phyloP scores from a whole-genome alignment of 2,113 vertebrate species.

The Pedetes capensis region DNA sequence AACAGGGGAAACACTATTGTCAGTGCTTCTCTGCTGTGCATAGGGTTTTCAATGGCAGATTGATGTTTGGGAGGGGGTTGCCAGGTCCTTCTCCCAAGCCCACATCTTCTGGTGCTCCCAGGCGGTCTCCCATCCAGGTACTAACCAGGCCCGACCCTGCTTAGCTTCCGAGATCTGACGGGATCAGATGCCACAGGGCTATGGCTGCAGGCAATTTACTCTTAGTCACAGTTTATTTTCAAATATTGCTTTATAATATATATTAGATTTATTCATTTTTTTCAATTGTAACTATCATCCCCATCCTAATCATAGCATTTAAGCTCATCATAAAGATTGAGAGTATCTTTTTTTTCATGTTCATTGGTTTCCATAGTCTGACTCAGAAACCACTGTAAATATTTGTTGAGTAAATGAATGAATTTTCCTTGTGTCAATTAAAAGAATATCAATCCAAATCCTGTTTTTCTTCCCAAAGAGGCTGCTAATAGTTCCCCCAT shows the following conservation, averaged over 20 bases:
- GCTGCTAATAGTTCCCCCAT: accelerated
- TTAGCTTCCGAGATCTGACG: too few species aligned
- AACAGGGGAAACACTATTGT: too few species aligned
- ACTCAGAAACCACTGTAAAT: not conserved
- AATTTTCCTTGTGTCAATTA: not conserved
- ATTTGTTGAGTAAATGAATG: not conserved
- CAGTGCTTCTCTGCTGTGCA: too few species aligned
- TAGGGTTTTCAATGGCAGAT: too few species aligned
- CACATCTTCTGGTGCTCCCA: too few species aligned
- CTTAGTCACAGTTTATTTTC: not conserved
- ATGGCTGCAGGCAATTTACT: too few species aligned
- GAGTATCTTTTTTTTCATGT: not conserved
- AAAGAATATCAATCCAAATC: not conserved
- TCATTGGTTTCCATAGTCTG: not conserved
- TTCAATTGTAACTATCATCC: not conserved
- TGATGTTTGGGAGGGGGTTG: too few species aligned
- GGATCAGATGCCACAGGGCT: too few species aligned
- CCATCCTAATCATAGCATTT: not conserved
- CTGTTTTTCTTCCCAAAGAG: not conserved
- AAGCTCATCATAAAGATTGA: not conserved
- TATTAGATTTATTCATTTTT: not conserved
- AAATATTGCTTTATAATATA: not conserved
- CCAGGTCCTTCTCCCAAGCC: too few species aligned
- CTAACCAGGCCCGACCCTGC: too few species aligned
- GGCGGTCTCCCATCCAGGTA: too few species aligned